Conservation (phyloP, 1,140 invertebrate species). For the Drosophila busckii region DNA sequence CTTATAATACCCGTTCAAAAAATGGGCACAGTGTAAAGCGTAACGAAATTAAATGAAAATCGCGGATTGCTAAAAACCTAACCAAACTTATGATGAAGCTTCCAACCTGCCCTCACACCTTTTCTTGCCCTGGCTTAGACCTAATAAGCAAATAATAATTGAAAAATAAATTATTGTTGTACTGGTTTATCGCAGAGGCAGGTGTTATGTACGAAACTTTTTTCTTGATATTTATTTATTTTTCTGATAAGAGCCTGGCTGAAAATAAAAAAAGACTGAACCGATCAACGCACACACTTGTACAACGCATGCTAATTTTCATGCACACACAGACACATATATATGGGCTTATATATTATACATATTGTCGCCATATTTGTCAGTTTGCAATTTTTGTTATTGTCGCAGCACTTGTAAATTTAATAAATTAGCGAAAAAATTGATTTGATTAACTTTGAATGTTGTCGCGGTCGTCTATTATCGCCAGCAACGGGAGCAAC, state of each 20-base stretch:
- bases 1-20: slow-evolving; percentile 45
- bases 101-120: slow-evolving; percentile 5
- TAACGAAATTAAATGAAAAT: slow-evolving; percentile 71
- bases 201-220: slow-evolving; percentile 61
- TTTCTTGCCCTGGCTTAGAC: slow-evolving; percentile 8
- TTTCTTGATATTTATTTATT: slow-evolving; percentile 69
- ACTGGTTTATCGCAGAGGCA: slow-evolving; percentile 62
- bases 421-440: slow-evolving; percentile 71
- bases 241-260: slow-evolving; percentile 56
- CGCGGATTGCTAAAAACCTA: slow-evolving; percentile 60
- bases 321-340: too few species aligned
- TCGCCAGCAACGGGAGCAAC: slow-evolving; percentile 38
- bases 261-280: not conserved
- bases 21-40: slow-evolving; percentile 58
- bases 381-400: slow-evolving; percentile 38
- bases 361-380: slow-evolving; percentile 26
- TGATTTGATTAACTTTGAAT: slow-evolving; percentile 71
- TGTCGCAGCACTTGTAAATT: slow-evolving; percentile 61
- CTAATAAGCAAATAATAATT: slow-evolving; percentile 50
- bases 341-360: too few species aligned
- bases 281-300: slow-evolving; percentile 15
- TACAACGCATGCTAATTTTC: slow-evolving; percentile 60
- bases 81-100: slow-evolving; percentile 54
- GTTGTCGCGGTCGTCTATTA: slow-evolving; percentile 52
- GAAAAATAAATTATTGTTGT: slow-evolving; percentile 55